Conservation (phyloP, 2,113 vertebrate genomes). For the Mungos mungo region DNA sequence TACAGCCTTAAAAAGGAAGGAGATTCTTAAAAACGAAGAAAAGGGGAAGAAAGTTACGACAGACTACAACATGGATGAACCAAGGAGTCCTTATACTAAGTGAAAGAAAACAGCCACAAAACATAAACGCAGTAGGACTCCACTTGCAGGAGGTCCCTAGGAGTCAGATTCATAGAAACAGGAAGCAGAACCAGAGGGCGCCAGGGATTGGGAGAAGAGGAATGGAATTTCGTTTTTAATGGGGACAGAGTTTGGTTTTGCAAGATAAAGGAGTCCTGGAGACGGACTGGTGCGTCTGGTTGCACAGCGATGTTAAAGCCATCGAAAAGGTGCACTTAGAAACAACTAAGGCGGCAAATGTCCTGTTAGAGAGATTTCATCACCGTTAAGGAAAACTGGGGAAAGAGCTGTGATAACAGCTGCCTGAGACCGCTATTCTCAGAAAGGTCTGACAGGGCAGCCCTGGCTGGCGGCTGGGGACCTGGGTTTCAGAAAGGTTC, state of each 20-base stretch:
- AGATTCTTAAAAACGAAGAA: background rate
- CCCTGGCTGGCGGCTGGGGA: background rate
- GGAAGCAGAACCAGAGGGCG: background rate
- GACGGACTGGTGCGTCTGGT: rapidly evolving
- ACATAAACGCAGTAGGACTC: background rate
- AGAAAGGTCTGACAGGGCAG: background rate
- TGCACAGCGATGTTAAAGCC: background rate
- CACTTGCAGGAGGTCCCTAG: background rate
- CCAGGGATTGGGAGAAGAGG: no score
- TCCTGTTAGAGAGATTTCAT: background rate
- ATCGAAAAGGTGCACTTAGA: background rate
- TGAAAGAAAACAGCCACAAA: background rate
- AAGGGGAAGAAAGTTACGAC: background rate
- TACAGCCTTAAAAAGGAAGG: background rate
- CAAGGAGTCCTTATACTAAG: background rate
- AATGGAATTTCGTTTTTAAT: background rate
- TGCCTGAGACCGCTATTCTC: background rate
- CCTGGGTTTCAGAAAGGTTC: background rate
- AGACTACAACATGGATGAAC: background rate
- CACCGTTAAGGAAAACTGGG: background rate
- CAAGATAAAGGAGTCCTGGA: background rate
- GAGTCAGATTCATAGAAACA: background rate
- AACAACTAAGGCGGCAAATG: background rate
- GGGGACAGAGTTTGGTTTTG: background rate
- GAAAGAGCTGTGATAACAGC: background rate